Conservation (phyloP, 2,113 vertebrate species). For the Micronycteris hirsuta region DNA sequence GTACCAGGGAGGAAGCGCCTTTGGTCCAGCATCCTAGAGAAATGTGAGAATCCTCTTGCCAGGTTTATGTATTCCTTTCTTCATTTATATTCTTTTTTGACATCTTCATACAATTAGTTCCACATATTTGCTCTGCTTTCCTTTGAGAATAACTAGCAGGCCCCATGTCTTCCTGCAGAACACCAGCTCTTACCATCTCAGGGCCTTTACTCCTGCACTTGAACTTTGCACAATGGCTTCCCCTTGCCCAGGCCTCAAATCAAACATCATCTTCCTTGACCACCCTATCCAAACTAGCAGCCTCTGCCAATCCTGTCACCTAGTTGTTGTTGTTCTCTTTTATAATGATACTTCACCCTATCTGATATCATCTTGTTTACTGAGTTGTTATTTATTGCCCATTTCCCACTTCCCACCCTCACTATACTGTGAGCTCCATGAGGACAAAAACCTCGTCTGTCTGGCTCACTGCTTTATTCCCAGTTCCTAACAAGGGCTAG, state of each 20-base stretch:
- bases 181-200: background rate
- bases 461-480: background rate
- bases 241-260: background rate
- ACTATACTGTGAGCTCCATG: background rate
- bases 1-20: background rate
- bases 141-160: background rate
- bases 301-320: too few species aligned
- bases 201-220: background rate
- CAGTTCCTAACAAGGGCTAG: background rate
- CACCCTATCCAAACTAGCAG: background rate
- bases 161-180: background rate
- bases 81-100: background rate
- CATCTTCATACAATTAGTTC: background rate
- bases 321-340: background rate
- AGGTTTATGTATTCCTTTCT: background rate
- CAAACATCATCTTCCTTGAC: background rate
- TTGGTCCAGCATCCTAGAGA: background rate
- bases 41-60: background rate
- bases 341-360: background rate
- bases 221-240: background rate
- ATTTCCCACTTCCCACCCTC: background rate
- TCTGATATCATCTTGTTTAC: background rate
- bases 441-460: background rate
- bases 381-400: background rate
- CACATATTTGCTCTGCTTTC: background rate